Evolutionary conservation across 2,113 vertebrate genomes (phyloP).

Genomic region (Ursus arctos): DNA sequence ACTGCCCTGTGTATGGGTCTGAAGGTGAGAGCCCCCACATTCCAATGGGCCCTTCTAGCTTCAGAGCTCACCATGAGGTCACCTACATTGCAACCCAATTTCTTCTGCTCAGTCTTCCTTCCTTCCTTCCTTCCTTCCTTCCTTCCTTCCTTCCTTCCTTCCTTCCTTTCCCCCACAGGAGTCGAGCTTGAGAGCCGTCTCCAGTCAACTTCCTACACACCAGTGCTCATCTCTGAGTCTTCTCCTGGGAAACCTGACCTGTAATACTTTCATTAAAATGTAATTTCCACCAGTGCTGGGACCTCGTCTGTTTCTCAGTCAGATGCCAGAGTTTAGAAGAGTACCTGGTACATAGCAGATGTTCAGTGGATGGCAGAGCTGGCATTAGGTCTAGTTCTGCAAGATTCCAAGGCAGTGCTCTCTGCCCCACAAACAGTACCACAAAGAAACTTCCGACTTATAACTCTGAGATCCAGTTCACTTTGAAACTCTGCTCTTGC

Average conservation of each 20-base stretch:
- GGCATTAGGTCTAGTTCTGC: background rate
- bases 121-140: background rate
- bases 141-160: background rate
- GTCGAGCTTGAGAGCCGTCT: background rate
- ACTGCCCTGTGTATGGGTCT: background rate
- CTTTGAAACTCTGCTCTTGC: conserved; percentile 40
- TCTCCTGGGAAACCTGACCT: background rate
- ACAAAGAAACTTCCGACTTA: background rate
- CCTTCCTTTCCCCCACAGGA: background rate
- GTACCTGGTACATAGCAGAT: background rate
- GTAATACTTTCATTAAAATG: background rate
- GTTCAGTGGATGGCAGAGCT: background rate
- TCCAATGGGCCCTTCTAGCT: too few relatives aligned
- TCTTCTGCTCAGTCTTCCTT: background rate
- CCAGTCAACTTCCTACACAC: background rate
- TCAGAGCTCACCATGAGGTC: background rate
- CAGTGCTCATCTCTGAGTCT: background rate
- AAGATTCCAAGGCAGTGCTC: background rate
- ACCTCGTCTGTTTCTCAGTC: background rate
- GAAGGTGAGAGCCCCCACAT: background rate
- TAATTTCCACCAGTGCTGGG: background rate
- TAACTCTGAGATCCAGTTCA: conserved; percentile 1
- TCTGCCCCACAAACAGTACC: background rate
- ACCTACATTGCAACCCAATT: background rate
- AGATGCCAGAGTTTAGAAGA: background rate